Evolutionary conservation across 2,888 invertebrate species (phyloP), one percentile per base, ranked within the genome.

Genomic region (Clusia tigrina): DNA sequence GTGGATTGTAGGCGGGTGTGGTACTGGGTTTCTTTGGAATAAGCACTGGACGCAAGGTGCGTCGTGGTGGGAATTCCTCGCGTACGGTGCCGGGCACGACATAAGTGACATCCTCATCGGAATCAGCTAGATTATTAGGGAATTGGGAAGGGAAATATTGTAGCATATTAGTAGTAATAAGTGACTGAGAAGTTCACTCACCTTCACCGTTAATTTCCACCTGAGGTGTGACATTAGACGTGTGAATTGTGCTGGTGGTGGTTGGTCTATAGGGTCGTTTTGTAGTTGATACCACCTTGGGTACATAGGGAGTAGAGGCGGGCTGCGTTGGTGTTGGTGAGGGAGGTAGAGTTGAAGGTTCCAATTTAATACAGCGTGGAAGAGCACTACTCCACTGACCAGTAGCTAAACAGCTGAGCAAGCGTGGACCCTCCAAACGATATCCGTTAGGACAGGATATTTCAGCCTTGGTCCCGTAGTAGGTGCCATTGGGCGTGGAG

Each of bases 371-470:
- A 80, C 95, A 96, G 54, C 86, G 86, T 0, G 95, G 95, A 54
- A 91, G 85, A 0, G 88, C 85, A 58, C 89, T 88, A 78, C 95
- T 93, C 87, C 94, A 95, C 64, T 89, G 88, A 0, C 95, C 95
- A 54, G 88, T 89, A 12, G 90, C 87, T 58, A 91, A 85, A 72
- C 96, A 96, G 23, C 87, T 86, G 32, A 93, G 85, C 55, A 87
- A 85, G 17, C 86, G 85, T 1, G 89, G 85, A 22, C 95, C 95
- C 22, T 87, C 85, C 60, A 95, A 83, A 64, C 85, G 86, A 80
- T 87, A 91, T 0, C 92, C 91, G 17, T 87, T 84, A 1, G 88
- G 87, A 77, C 95, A 95, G 5, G 86, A 85, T 78, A 94, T 94
- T 74, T 91, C 90, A 1, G 93, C 90, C 46, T 88, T 86, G 0